phyloP scores from a whole-genome alignment of 2,113 vertebrate genomes.

The Otus sunia region DNA sequence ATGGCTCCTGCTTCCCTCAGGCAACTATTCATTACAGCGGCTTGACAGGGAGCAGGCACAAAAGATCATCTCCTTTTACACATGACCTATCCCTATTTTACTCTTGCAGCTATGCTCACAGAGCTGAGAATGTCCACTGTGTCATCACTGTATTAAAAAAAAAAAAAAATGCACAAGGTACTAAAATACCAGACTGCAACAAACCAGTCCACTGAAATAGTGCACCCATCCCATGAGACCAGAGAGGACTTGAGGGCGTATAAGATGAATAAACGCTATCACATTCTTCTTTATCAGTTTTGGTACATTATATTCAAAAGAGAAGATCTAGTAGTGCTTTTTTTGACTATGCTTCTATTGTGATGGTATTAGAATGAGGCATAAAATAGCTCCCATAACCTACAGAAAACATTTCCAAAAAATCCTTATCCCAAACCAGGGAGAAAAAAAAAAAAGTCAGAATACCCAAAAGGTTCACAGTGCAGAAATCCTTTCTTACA shows the following conservation, averaged over 20 bases:
- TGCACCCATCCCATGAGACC: neutral
- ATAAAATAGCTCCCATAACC: neutral
- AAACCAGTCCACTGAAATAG: neutral
- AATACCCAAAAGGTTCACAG: neutral
- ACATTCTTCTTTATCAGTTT: neutral
- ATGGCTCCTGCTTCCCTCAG: neutral
- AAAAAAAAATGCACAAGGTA: neutral
- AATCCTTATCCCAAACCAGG: neutral
- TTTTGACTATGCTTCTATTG: neutral
- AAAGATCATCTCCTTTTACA: neutral
- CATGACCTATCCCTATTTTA: fast-evolving
- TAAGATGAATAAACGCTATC: neutral
- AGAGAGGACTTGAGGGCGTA: neutral
- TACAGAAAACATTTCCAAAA: neutral
- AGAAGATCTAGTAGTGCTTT: neutral
- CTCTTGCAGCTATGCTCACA: neutral
- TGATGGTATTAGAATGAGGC: neutral
- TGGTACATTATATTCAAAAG: neutral
- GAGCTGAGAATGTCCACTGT: neutral
- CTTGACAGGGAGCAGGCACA: neutral
- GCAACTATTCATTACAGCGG: neutral
- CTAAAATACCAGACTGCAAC: neutral
- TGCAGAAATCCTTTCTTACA: neutral
- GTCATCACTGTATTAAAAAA: neutral
- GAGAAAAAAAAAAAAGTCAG: neutral